A percentile compares a stretch with the other conserved stretches of the same genome.
phyloP scores from a whole-genome alignment of 1,140 invertebrate genomes.

The Thaumetopoea pityocampa region DNA sequence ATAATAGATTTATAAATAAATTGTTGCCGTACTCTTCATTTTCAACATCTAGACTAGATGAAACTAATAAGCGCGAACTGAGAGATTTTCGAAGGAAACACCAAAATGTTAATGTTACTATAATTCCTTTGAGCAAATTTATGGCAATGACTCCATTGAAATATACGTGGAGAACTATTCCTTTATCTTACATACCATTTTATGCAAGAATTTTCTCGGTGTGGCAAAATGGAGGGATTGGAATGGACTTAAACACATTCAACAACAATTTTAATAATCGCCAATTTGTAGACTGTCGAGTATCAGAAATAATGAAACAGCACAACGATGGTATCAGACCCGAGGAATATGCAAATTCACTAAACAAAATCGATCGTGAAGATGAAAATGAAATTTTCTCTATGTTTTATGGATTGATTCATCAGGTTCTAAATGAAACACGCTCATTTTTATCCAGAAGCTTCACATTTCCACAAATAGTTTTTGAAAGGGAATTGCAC shows the following conservation, averaged over 20 bases:
- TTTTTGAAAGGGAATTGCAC: conserved; percentile 14
- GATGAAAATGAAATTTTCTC: conserved; percentile 43
- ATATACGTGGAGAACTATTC: conserved; percentile 52
- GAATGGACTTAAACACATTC: conserved; percentile 42
- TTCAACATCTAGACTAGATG: conserved; percentile 26
- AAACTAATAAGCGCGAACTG: conserved; percentile 32
- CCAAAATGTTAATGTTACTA: conserved; percentile 49
- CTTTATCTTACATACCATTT: conserved; percentile 40
- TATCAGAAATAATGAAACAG: conserved; percentile 46
- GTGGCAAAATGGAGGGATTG: conserved; percentile 59
- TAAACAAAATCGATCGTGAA: conserved; percentile 39
- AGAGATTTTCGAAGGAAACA: conserved; percentile 37
- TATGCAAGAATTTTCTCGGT: conserved; percentile 51
- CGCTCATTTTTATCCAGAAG: conserved; percentile 33
- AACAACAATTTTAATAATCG: conserved; percentile 38
- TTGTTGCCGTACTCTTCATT: conserved; percentile 25
- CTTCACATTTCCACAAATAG: conserved; percentile 12
- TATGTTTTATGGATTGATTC: conserved; percentile 33
- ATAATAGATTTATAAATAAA: conserved; percentile 28
- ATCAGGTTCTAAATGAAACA: conserved; percentile 41
- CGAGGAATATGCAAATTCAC: conserved; percentile 35
- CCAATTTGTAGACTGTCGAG: conserved; percentile 29
- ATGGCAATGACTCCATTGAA: conserved; percentile 51
- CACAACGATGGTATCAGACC: conserved; percentile 51
- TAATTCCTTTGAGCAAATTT: conserved; percentile 46